These are phyloP conservation scores for Aphrophora alni DNA, from an alignment of 2,888 invertebrate genomes.

Conservation along the genomic window DNA sequence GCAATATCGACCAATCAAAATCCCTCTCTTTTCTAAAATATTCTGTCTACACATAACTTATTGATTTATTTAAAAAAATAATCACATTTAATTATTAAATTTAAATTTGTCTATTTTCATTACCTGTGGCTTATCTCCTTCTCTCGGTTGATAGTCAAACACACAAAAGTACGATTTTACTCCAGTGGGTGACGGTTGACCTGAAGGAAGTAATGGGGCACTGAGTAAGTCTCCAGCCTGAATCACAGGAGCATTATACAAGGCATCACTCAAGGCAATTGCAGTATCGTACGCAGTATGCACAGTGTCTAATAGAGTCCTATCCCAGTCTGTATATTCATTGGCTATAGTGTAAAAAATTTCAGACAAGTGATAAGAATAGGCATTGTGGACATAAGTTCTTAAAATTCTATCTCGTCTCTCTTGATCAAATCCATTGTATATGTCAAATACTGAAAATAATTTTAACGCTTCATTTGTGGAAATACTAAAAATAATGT, in stretches of 20 bases:
- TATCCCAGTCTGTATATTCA: slow-evolving; percentile 97
- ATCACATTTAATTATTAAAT: no score
- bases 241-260: slow-evolving; percentile 89
- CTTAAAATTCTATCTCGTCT: slow-evolving; percentile 72
- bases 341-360: slow-evolving; percentile 91
- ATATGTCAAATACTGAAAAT: slow-evolving; percentile 60
- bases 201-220: slow-evolving; percentile 59
- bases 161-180: slow-evolving; percentile 86
- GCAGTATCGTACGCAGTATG: slow-evolving; percentile 77
- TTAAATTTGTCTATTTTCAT: no score
- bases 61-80: no score
- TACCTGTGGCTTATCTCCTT: slow-evolving; percentile 86
- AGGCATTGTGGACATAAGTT: slow-evolving; percentile 92
- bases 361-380: slow-evolving; percentile 93
- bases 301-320: slow-evolving; percentile 85
- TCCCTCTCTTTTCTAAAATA: no score
- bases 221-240: slow-evolving; percentile 83
- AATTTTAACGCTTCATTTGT: slow-evolving; percentile 89
- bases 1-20: no score
- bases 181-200: slow-evolving; percentile 19
- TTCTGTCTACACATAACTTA: no score
- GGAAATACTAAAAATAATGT: slow-evolving; percentile 88
- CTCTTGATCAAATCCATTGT: slow-evolving; percentile 83
- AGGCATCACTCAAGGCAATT: slow-evolving; percentile 90
- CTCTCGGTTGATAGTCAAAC: slow-evolving; percentile 88